Evolutionary conservation across 2,113 vertebrate genomes (phyloP).

Genomic region (Rutilus rutilus): DNA sequence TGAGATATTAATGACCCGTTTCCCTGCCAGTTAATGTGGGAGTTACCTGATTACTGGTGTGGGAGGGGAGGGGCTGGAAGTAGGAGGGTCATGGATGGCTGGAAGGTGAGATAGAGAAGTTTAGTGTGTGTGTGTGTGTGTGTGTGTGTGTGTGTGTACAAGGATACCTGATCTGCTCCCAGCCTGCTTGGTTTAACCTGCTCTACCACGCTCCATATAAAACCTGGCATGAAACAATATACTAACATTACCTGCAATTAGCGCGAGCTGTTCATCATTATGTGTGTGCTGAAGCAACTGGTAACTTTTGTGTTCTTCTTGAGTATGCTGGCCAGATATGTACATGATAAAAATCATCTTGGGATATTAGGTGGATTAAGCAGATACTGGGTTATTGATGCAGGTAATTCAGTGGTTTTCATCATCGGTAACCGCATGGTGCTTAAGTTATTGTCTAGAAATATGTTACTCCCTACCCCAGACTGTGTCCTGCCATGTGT

Average conservation of each 20-base stretch:
- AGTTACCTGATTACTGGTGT: slow-evolving; percentile 82
- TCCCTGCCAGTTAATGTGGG: slow-evolving; percentile 78
- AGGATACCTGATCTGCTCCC: slow-evolving; percentile 45
- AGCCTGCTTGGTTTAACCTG: slow-evolving; percentile 44
- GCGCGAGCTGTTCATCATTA: slow-evolving; percentile 28
- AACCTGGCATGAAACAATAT: slow-evolving; percentile 50
- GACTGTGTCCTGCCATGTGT: slow-evolving; percentile 10
- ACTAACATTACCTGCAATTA: slow-evolving; percentile 53
- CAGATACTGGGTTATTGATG: not conserved
- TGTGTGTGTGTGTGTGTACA: not conserved
- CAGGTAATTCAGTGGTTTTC: not conserved
- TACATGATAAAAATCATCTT: not conserved
- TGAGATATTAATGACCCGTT: slow-evolving; percentile 98
- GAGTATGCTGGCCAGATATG: slow-evolving; percentile 1
- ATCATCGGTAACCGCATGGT: not conserved
- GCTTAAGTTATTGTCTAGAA: not conserved
- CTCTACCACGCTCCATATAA: slow-evolving; percentile 52
- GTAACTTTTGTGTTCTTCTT: not conserved
- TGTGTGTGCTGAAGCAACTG: slow-evolving; percentile 17
- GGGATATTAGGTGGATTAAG: not conserved
- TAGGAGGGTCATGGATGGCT: slow-evolving; percentile 46
- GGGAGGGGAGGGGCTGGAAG: slow-evolving; percentile 45
- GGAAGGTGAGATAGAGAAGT: slow-evolving; percentile 42
- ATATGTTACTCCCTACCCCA: not conserved
- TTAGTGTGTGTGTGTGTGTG: slow-evolving; percentile 13